Evolutionary conservation across 2,888 invertebrate species (phyloP), one percentile per base, ranked within the genome.

Genomic region (Tenodera sinensis): DNA sequence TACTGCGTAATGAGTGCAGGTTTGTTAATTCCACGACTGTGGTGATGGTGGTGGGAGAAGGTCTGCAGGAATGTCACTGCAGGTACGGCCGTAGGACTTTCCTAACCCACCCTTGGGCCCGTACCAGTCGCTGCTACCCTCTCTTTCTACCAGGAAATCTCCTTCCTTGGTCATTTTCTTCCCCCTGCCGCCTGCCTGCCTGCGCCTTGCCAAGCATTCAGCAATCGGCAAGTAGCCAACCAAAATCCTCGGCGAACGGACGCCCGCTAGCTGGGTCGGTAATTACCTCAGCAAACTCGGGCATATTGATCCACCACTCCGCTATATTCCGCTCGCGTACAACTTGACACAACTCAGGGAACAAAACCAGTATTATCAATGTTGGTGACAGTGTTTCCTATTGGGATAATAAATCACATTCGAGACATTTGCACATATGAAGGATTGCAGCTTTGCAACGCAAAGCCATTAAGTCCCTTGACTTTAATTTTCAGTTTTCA

Each of bases 151-250:
- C 34, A 83, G 82, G 87, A 87, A 87, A 87, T 82, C 87, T 71
- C 54, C 54, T 89, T 89, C 83, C 89, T 88, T 90, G 88, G 88
- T 89, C 89, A 89, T 90, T 90, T 88, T 89, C 88, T 86, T 89
- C 28, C 83, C 30, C 34, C 84, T 54, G 83, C 88, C 28, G 28
- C 84, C 42, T 88, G 83, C 84, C 42, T 88, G 83, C 87, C 89
- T 85, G 8, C 89, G 20, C 82, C 83, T 85, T 71, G 47, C 84
- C 89, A 71, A 34, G 71, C 84, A 86, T 84, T 83, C 87, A 83
- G 81, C 88, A 88, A 89, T 89, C 83, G 88, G 82, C 83, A 85
- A 81, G 88, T 81, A 89, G 88, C 88, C 87, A 89, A 89, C 89
- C 89, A 89, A 89, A 87, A 83, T 83, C 83, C 89, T 89, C 89